Evolutionary conservation across 2,888 invertebrate species (phyloP), one percentile per base, ranked within the genome.

Genomic region (Leptopilina drosophilae): DNA sequence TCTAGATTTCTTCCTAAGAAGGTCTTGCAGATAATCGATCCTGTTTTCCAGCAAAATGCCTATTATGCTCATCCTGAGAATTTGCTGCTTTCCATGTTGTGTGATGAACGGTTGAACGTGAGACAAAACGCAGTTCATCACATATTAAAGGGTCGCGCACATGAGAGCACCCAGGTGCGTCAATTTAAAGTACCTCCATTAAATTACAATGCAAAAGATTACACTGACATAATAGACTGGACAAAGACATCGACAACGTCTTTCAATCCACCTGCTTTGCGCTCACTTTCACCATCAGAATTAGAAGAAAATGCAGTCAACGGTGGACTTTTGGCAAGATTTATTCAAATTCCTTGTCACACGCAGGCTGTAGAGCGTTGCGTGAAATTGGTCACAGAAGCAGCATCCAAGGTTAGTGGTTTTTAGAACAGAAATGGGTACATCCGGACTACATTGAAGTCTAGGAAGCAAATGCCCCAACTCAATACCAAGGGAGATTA

Each of bases 31-130:
- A 33, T 64, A 64, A 64, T 65, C 15, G 65, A 65, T 65, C 65
- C 15, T n/a, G 65, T 65, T 6, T 14, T 65, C 5, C 65, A 65
- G 15, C n/a, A 9, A 0, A 65, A 65, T 65, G 65, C n/a, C 15
- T 6, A 77, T 42, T 79, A 66, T 77, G 73, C 77, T 12, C 77
- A 79, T 49, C 40, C 79, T 5, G 77, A 79, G 15, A 77, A 79
- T 69, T 14, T 79, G 8, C 33, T 77, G 20, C 42, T 79, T 26
- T 11, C 77, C 20, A 79, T 79, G 77, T 14, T 77, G 33, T 69
- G 76, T 56, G 56, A 56, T 12, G 62, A 26, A 1, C 42, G 59
- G 9, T 62, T 76, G 49, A 42, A 78, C n/a, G 65, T 78, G n/a
- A 59, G 78, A 62, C 26, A 64, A 66, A 11, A 53, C 11, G 80